A percentile compares a stretch with the other conserved stretches of the same genome.
Evolutionary conservation across 2,797 vertebrate genomes (phyloP).

Genomic region (Gymnopithys bicolor): DNA sequence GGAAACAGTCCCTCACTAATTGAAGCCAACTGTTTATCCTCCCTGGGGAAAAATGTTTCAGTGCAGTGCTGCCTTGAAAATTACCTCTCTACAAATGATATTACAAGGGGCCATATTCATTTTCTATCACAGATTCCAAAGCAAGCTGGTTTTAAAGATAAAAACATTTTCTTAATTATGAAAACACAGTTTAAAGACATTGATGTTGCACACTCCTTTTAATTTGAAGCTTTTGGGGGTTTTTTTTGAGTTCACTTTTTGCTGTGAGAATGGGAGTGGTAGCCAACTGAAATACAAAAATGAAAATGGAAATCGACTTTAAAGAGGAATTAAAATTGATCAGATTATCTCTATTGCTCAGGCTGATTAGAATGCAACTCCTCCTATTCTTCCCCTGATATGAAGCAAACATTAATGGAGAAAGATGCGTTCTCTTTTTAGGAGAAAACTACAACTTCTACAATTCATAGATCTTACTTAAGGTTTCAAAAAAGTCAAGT

Average conservation of each 20-base stretch:
- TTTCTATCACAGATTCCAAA: constrained; percentile 38
- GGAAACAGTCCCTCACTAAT: constrained; percentile 53
- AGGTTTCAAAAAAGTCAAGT: background rate
- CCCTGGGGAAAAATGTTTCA: constrained; percentile 48
- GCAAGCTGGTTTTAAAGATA: constrained; percentile 39
- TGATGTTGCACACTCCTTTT: background rate
- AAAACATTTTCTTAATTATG: constrained; percentile 45
- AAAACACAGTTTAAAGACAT: constrained; percentile 28
- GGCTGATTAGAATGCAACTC: background rate
- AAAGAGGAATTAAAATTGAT: constrained; percentile 11
- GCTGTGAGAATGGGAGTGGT: background rate
- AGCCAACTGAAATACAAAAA: background rate
- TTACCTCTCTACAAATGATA: constrained; percentile 55
- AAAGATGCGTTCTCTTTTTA: background rate
- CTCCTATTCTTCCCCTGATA: background rate
- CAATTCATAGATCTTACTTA: background rate
- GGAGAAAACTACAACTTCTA: background rate
- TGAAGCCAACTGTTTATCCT: constrained; percentile 65
- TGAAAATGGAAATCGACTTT: background rate
- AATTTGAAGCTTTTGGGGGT: background rate
- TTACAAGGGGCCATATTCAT: constrained; percentile 42
- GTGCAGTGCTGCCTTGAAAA: constrained; percentile 56
- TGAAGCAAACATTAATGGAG: background rate
- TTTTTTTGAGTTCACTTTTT: background rate
- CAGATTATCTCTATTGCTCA: background rate